phyloP scores from a whole-genome alignment of 2,797 vertebrate species.

The Acanthurus tractus region DNA sequence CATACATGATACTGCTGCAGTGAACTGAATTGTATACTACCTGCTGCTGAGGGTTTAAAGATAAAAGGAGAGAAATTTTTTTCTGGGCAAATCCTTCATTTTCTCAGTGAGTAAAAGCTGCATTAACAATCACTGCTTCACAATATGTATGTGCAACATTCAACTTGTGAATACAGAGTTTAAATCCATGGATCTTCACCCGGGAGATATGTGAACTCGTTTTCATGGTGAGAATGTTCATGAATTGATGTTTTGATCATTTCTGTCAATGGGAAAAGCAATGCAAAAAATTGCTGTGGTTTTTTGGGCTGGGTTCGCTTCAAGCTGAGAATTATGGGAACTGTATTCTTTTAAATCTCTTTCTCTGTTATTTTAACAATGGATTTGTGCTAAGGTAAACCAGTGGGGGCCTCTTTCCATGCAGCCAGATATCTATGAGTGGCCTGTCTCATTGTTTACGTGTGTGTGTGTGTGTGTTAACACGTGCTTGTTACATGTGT shows the following conservation, averaged over 20 bases:
- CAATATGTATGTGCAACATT: not conserved
- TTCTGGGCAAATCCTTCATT: constrained; percentile 29
- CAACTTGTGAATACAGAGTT: constrained; percentile 16
- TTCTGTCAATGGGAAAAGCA: constrained; percentile 12
- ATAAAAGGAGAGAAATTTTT: not conserved
- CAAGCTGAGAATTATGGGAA: constrained; percentile 54
- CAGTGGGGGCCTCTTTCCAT: not conserved
- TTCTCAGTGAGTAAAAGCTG: constrained; percentile 12
- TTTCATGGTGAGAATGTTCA: constrained; percentile 37
- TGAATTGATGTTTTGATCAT: constrained; percentile 23
- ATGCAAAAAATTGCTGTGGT: constrained; percentile 35
- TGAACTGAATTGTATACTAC: constrained; percentile 54
- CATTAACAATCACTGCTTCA: constrained; percentile 15
- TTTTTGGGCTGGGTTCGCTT: constrained; percentile 38
- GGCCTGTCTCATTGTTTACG: constrained; percentile 30
- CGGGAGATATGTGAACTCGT: constrained; percentile 23
- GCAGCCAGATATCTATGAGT: not conserved
- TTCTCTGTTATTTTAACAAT: constrained; percentile 14
- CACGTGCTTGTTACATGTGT: constrained; percentile 2
- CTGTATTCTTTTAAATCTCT: constrained; percentile 32
- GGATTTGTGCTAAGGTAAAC: constrained; percentile 22
- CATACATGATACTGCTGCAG: constrained; percentile 43
- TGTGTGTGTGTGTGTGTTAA: constrained; percentile 15
- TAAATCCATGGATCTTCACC: constrained; percentile 13
- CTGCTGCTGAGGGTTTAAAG: constrained; percentile 1